Evolutionary conservation across 2,888 invertebrate species (phyloP).

Genomic region (Diloba caeruleocephala): DNA sequence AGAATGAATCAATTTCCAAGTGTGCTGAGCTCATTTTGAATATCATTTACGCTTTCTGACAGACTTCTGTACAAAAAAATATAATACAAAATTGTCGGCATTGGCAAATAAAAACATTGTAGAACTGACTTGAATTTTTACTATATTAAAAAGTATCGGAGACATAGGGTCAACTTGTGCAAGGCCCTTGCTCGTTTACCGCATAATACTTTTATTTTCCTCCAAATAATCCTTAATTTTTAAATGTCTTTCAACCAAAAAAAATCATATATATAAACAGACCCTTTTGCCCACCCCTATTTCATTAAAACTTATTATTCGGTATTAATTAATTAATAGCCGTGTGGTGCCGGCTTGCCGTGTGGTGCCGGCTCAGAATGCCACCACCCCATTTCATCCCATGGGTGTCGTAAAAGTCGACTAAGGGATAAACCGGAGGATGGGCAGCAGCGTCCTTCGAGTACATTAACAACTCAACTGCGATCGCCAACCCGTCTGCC

Average conservation of each 20-base stretch:
- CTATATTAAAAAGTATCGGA: not conserved
- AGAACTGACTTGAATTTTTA: not conserved
- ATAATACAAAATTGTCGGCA: conserved; percentile 8
- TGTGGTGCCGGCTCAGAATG: no score
- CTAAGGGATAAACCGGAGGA: no score
- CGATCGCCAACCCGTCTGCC: no score
- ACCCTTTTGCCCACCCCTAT: not conserved
- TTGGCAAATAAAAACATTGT: not conserved
- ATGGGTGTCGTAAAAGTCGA: no score
- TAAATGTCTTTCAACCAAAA: not conserved
- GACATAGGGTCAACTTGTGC: no score
- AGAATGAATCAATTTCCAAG: no score
- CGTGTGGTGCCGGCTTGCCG: conserved; percentile 2
- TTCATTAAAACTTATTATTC: not conserved
- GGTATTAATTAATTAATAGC: conserved; percentile 1
- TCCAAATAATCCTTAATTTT: not conserved
- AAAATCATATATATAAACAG: not conserved
- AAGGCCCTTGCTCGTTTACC: conserved; percentile 2
- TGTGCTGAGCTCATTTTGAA: not conserved
- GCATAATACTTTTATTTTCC: not conserved
- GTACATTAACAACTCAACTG: no score
- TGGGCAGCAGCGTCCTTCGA: no score
- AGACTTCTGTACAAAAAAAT: not conserved
- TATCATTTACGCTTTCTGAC: not conserved
- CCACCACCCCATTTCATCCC: no score